Evolutionary conservation across 1,140 invertebrate species (phyloP), one percentile per base, ranked within the genome.

Genomic region (Cotesia typhae): DNA sequence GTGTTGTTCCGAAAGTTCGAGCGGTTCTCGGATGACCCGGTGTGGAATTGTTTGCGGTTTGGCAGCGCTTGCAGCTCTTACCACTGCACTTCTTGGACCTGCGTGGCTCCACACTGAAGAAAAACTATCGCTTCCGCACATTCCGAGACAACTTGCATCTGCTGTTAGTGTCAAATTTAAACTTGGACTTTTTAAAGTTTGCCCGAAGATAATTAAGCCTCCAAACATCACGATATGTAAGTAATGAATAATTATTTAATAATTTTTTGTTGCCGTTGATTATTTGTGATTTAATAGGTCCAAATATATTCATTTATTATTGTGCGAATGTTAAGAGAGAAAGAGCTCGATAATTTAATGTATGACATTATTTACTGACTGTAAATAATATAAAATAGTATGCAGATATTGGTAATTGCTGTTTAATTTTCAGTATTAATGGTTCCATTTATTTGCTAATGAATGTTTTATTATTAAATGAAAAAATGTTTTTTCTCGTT

Each of bases 61-160:
- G 57, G 85, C 85, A 10, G 85, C 85, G 0, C 76, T 87, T 0
- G 85, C 81, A 0, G 85, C 85, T 4, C 78, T 87, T 4, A 80
- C 83, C 59, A 82, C 83, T 4, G 84, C 85, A 0, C 79, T 87
- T 36, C 72, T 86, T 36, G 85, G 85, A 2, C 84, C 85, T 3
- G 84, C 84, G 4, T 87, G 85, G 85, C 79, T 87, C 12, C 85
- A 85, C 61, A 87, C 86, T 20, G 86, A 87, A 63, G 86, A 87
- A 67, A 82, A 81, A 73, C 74, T 87, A 14, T 75, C 76, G 35
- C 66, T 80, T 60, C 81, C 83, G 2, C 77, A 83, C 63, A 36
- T 83, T 12, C 76, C 82, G 1, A 76, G 80, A 12, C 83, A 82
- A 66, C 72, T 79, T 12, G 74, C 79, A 1, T 73, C 74, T 17